Percentiles rank a stretch among this genome's conserved stretches.
Evolutionary conservation across 2,797 vertebrate species (phyloP).

Genomic region (Channallabes apus): DNA sequence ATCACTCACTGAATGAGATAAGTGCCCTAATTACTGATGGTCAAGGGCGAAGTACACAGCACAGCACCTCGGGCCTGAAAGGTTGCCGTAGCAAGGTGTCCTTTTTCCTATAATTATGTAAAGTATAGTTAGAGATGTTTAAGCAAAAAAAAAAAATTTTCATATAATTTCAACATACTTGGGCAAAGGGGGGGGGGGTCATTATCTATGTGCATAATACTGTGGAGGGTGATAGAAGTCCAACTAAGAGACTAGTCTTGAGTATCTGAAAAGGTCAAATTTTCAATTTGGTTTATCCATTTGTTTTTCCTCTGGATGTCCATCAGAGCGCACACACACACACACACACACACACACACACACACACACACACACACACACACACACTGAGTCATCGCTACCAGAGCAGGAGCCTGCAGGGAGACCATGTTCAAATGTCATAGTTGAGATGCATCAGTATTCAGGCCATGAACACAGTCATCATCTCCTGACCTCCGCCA

Average conservation of each 20-base stretch:
- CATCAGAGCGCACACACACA: conserved; percentile 8
- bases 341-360: conserved; percentile 8
- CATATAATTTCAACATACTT: neutral
- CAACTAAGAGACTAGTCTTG: neutral
- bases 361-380: conserved; percentile 19
- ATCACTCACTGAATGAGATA: conserved; percentile 14
- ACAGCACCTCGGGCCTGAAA: conserved; percentile 1
- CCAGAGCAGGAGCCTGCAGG: conserved; percentile 15
- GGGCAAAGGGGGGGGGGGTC: neutral
- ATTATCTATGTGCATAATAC: conserved; percentile 1
- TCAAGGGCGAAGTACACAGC: neutral
- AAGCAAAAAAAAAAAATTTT: neutral
- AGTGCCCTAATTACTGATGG: conserved; percentile 31
- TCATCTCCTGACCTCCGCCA: conserved; percentile 45
- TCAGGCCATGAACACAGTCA: conserved; percentile 61
- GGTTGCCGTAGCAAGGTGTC: conserved; percentile 16
- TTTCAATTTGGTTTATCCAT: neutral
- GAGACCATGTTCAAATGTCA: conserved; percentile 31
- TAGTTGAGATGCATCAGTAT: conserved; percentile 61
- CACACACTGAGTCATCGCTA: conserved; percentile 7
- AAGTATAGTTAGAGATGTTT: neutral
- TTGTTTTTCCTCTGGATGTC: conserved; percentile 15
- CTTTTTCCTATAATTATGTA: neutral
- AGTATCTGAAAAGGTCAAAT: neutral
- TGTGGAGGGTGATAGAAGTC: neutral